Percentiles rank a stretch among this genome's conserved stretches.
These are phyloP conservation scores for Nymphalis polychloros DNA, from an alignment of 2,888 invertebrate genomes.

Conservation along the genomic window DNA sequence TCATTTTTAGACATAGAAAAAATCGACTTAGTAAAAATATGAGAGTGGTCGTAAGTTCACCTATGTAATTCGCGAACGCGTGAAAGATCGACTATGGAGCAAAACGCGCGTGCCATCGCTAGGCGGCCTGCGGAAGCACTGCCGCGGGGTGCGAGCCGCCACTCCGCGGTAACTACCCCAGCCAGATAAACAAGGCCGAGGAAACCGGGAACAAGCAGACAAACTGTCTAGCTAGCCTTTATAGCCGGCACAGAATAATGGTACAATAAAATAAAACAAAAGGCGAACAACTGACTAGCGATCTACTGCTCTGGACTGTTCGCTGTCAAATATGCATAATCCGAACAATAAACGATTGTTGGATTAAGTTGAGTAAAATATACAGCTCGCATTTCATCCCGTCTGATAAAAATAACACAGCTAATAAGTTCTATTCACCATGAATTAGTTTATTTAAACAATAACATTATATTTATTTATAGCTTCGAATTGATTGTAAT, in stretches of 20 bases:
- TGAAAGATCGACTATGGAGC: conserved; percentile 52
- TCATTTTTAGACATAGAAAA: conserved; percentile 71
- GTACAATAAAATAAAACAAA: conserved; percentile 76
- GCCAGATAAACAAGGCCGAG: conserved; percentile 78
- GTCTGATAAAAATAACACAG: conserved; percentile 10
- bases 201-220: conserved; percentile 77
- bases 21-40: conserved; percentile 41
- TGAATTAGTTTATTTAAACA: background rate
- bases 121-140: conserved; percentile 56
- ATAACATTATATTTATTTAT: background rate
- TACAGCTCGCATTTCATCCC: conserved; percentile 8
- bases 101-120: conserved; percentile 74
- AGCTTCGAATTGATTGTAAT: background rate
- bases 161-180: conserved; percentile 67
- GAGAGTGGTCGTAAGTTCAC: conserved; percentile 56
- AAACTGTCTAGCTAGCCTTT: conserved; percentile 79
- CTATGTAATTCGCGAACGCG: conserved; percentile 59
- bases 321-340: conserved; percentile 49
- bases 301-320: conserved; percentile 43
- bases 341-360: conserved; percentile 43
- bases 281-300: conserved; percentile 60
- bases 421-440: background rate
- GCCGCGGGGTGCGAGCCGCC: conserved; percentile 54
- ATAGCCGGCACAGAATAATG: conserved; percentile 65
- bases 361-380: conserved; percentile 27